Conservation (phyloP, 2,113 vertebrate species). For the Turdus rufiventris region DNA sequence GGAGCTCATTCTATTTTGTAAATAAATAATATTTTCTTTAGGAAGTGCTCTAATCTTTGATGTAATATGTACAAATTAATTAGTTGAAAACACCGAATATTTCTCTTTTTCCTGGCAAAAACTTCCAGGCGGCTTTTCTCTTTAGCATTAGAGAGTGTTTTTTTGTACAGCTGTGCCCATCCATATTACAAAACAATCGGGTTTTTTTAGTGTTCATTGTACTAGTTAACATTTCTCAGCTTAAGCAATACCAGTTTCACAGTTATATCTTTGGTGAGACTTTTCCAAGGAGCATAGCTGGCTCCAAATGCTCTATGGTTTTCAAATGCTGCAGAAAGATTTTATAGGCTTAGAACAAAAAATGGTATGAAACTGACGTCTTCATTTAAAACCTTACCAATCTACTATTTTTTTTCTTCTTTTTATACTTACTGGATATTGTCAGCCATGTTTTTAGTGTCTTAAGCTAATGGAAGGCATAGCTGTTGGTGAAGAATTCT, state of each 20-base stretch:
- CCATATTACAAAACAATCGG: not conserved
- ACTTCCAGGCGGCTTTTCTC: not conserved
- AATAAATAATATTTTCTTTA: not conserved
- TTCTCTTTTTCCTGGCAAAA: not conserved
- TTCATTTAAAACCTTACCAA: not conserved
- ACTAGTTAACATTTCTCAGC: not conserved
- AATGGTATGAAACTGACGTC: not conserved
- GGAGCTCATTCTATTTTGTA: not conserved
- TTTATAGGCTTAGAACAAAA: not conserved
- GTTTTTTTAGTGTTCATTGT: not conserved
- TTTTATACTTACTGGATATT: not conserved
- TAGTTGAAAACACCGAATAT: not conserved
- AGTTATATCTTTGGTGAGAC: not conserved
- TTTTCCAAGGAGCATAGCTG: not conserved
- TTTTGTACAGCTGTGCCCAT: not conserved
- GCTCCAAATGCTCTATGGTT: not conserved
- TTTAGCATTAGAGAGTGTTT: not conserved
- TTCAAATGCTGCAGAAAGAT: not conserved
- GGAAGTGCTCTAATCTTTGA: not conserved
- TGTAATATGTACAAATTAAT: not conserved
- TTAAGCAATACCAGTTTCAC: not conserved
- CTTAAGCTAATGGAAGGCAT: not conserved
- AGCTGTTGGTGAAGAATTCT: not conserved
- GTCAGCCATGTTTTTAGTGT: not conserved
- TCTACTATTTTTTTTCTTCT: not conserved